These are phyloP conservation scores for Caenorhabditis brenneri DNA, from an alignment of 1,140 invertebrate genomes.

Conservation along the genomic window DNA sequence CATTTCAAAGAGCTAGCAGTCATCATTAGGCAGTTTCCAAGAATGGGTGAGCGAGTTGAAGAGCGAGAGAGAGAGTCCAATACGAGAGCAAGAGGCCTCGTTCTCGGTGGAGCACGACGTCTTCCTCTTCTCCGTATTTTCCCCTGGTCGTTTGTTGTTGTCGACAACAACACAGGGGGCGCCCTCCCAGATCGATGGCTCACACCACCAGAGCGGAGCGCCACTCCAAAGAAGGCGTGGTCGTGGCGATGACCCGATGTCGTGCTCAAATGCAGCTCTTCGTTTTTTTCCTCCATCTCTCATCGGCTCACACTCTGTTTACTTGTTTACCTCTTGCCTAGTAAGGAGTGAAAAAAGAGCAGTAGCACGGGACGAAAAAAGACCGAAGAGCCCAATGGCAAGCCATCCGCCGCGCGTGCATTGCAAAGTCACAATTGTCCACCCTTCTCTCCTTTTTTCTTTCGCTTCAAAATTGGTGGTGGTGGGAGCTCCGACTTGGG, in stretches of 20 bases:
- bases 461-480: slow-evolving; percentile 19
- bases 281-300: slow-evolving; percentile 24
- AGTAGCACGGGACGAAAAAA: background rate
- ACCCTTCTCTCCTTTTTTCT: background rate
- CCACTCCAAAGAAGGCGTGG: slow-evolving; percentile 41
- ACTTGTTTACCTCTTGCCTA: slow-evolving; percentile 40
- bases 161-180: slow-evolving; percentile 6
- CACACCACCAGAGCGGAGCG: slow-evolving; percentile 12
- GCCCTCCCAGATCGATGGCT: slow-evolving; percentile 34
- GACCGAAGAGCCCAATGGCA: background rate
- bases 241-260: background rate
- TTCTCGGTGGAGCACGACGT: background rate
- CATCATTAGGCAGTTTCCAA: slow-evolving; percentile 34
- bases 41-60: background rate
- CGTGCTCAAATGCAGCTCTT: background rate
- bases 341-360: slow-evolving; percentile 21
- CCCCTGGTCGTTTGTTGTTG: slow-evolving; percentile 12
- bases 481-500: background rate
- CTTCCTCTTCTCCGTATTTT: background rate
- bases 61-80: background rate
- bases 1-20: slow-evolving; percentile 16
- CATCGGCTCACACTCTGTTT: slow-evolving; percentile 34
- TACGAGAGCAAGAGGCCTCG: background rate
- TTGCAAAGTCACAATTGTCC: slow-evolving; percentile 33
- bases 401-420: background rate